A percentile compares a stretch with the other conserved stretches of the same genome.
Conservation (phyloP, 2,797 vertebrate genomes). For the Prunella strophiata region DNA sequence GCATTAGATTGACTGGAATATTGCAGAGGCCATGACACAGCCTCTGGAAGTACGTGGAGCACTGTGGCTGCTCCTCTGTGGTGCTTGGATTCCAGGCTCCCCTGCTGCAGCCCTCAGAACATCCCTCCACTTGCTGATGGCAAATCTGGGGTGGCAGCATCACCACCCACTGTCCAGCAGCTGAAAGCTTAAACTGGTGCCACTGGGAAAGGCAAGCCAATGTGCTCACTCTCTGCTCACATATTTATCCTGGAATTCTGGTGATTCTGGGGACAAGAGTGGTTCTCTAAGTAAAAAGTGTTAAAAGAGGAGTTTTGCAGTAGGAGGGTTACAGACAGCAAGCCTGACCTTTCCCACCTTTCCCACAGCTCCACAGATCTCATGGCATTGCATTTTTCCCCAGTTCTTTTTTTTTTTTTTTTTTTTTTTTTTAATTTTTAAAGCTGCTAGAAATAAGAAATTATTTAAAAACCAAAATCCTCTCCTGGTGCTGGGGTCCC, state of each 20-base stretch:
- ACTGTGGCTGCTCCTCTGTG: fast-evolving
- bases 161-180: background rate
- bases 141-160: background rate
- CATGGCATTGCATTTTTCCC: background rate
- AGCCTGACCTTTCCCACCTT: background rate
- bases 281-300: background rate
- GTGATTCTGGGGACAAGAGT: background rate
- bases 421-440: background rate
- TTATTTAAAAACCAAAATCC: background rate
- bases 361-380: background rate
- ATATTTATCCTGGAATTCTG: background rate
- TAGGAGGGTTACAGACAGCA: background rate
- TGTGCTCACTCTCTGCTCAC: background rate
- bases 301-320: background rate
- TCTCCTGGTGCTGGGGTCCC: background rate
- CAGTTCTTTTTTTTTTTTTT: background rate
- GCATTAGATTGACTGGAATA: background rate
- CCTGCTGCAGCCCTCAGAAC: background rate
- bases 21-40: background rate
- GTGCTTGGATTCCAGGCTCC: background rate
- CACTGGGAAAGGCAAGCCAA: background rate
- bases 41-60: background rate
- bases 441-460: background rate
- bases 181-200: background rate
- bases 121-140: background rate